Conservation (phyloP, 2,888 invertebrate genomes). For the Morpho deidamia region DNA sequence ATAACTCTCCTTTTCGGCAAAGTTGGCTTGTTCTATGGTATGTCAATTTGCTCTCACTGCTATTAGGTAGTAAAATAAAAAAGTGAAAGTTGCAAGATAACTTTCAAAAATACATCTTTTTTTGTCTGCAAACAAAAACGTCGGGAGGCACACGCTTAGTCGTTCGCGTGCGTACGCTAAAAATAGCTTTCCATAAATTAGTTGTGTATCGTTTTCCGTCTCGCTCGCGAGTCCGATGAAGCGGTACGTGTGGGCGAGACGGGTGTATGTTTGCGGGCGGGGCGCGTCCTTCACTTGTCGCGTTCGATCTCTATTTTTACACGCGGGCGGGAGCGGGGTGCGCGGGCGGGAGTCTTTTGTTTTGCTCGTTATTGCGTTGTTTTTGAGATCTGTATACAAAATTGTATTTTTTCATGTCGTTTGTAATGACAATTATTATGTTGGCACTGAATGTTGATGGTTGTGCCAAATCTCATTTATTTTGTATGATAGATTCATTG, state of each 20-base stretch:
- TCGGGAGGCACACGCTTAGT: conserved; percentile 45
- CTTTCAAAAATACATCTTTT: neutral
- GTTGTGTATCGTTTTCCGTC: conserved; percentile 39
- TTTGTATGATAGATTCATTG: no score
- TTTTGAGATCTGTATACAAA: neutral
- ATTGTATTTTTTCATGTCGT: neutral
- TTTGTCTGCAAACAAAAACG: conserved; percentile 38
- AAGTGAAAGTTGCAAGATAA: no score
- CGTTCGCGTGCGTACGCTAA: conserved; percentile 63
- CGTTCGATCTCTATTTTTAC: conserved; percentile 31
- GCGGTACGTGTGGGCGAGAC: conserved; percentile 34
- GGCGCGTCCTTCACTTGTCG: conserved; percentile 68
- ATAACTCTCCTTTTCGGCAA: no score
- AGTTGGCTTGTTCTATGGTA: no score
- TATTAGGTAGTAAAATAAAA: no score
- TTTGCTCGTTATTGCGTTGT: conserved; percentile 15
- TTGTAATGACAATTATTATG: no score
- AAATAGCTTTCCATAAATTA: conserved; percentile 53
- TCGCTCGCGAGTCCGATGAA: conserved; percentile 27
- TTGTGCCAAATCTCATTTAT: no score
- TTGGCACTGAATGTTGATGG: no score
- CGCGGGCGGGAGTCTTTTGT: conserved; percentile 29
- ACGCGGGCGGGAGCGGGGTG: neutral
- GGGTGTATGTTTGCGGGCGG: conserved; percentile 33
- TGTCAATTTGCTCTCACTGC: no score